Evolutionary conservation across 2,888 invertebrate genomes (phyloP).

Genomic region (Mongoloraphidia duomilia): DNA sequence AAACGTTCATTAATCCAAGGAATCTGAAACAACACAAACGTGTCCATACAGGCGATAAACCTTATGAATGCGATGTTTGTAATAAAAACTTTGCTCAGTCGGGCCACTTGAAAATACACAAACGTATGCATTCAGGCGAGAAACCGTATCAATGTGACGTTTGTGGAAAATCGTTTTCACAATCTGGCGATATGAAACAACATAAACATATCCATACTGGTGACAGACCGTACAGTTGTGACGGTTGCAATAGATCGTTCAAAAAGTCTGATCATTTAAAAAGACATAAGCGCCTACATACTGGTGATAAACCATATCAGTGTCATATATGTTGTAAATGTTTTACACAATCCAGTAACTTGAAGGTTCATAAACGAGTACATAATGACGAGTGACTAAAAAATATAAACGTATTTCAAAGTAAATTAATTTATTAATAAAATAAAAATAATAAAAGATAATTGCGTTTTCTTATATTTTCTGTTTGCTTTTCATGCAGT

Average conservation of each 20-base stretch:
- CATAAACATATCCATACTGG: constrained; percentile 19
- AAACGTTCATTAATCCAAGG: constrained; percentile 15
- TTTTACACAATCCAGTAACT: too few species aligned
- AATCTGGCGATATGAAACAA: constrained; percentile 17
- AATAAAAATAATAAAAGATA: too few species aligned
- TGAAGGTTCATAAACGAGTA: too few species aligned
- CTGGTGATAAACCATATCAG: too few species aligned
- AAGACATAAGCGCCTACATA: too few species aligned
- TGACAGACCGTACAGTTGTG: constrained; percentile 18
- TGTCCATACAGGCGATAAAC: constrained; percentile 14
- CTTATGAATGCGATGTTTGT: constrained; percentile 18
- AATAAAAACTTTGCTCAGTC: constrained; percentile 17
- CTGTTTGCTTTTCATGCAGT: too few species aligned
- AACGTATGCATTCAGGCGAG: constrained; percentile 19
- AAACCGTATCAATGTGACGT: constrained; percentile 11
- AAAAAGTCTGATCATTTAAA: constrained; percentile 17
- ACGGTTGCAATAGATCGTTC: constrained; percentile 17
- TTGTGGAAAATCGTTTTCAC: constrained; percentile 16
- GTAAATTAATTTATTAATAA: too few species aligned
- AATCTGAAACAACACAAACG: constrained; percentile 15
- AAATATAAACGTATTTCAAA: too few species aligned
- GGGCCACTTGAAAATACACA: constrained; percentile 17
- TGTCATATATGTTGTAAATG: too few species aligned
- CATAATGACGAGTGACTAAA: too few species aligned
- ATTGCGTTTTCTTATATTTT: too few species aligned